A percentile compares a stretch with the other conserved stretches of the same genome.
These are phyloP conservation scores for Agapostemon virescens DNA, from an alignment of 2,888 invertebrate species.

Conservation along the genomic window DNA sequence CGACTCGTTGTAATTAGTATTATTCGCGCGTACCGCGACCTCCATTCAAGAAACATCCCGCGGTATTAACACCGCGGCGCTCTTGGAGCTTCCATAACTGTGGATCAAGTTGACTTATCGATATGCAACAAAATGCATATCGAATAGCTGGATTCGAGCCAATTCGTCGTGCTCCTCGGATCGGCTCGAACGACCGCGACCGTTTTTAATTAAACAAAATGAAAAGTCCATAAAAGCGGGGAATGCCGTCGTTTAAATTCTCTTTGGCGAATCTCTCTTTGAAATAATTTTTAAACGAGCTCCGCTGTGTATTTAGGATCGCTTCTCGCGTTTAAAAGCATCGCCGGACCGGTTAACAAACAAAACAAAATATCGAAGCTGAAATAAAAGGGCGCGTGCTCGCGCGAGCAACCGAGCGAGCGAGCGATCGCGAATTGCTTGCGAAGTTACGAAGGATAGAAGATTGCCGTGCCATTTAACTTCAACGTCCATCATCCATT, in stretches of 20 bases:
- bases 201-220: conserved; percentile 14
- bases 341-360: neutral
- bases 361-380: neutral
- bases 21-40: neutral
- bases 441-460: conserved; percentile 8
- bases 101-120: neutral
- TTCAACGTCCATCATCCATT: conserved; percentile 1
- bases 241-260: neutral
- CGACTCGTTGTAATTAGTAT: neutral
- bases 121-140: conserved; percentile 5
- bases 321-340: neutral
- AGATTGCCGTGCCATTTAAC: conserved; percentile 11
- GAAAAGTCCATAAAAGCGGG: neutral
- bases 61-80: neutral
- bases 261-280: neutral
- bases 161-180: neutral
- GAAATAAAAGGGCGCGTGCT: neutral
- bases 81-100: neutral
- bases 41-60: neutral
- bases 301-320: neutral
- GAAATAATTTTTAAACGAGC: neutral
- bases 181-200: neutral
- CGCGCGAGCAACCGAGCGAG: no score
- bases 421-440: neutral
- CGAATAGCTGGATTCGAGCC: neutral